A percentile compares a stretch with the other conserved stretches of the same genome.
These are phyloP conservation scores for Sebastiscus tertius DNA, from an alignment of 2,797 vertebrate species.

Conservation along the genomic window DNA sequence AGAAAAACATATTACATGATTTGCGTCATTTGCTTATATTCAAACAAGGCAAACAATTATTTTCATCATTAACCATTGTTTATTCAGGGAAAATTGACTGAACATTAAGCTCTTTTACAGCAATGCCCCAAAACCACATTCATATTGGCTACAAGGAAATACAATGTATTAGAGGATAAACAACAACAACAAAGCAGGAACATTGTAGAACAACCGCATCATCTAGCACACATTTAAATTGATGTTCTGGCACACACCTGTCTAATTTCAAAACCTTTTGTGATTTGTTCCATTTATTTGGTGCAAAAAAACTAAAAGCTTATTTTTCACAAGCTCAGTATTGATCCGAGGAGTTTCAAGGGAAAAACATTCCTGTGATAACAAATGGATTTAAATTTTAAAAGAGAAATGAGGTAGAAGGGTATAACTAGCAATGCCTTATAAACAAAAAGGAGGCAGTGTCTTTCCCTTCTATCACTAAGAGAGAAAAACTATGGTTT, in stretches of 20 bases:
- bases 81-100: neutral
- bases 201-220: neutral
- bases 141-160: neutral
- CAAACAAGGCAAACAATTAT: neutral
- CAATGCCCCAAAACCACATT: neutral
- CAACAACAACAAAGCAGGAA: neutral
- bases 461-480: too few relatives aligned
- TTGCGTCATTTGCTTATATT: neutral
- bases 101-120: neutral
- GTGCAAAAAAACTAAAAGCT: too few relatives aligned
- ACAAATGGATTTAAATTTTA: too few relatives aligned
- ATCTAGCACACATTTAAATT: neutral
- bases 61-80: neutral
- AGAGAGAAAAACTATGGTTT: neutral
- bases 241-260: neutral
- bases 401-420: neutral
- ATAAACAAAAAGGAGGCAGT: too few relatives aligned
- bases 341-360: too few relatives aligned
- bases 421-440: neutral
- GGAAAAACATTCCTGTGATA: too few relatives aligned
- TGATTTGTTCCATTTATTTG: too few relatives aligned
- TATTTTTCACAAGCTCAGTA: too few relatives aligned
- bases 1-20: neutral
- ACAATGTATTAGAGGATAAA: neutral
- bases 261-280: too few relatives aligned